Evolutionary conservation across 2,113 vertebrate genomes (phyloP).

Genomic region (Ursus arctos): DNA sequence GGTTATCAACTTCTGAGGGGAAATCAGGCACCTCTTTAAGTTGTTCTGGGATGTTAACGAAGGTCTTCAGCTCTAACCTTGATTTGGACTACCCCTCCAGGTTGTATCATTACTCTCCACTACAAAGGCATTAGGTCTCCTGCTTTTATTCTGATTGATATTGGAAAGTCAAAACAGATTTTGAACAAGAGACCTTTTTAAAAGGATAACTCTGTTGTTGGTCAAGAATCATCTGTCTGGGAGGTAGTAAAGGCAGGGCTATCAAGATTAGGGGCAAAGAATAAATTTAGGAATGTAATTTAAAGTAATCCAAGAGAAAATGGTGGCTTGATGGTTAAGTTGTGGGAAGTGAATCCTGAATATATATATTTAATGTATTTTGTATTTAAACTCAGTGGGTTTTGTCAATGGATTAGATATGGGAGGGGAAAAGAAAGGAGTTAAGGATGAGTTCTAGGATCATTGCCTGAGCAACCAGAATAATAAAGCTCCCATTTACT

Average conservation of each 20-base stretch:
- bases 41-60: background rate
- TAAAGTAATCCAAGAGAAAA: background rate
- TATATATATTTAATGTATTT: background rate
- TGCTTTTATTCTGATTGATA: background rate
- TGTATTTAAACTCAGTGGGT: background rate
- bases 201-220: background rate
- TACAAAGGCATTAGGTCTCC: background rate
- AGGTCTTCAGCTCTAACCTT: background rate
- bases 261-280: background rate
- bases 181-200: background rate
- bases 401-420: background rate
- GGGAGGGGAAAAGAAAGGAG: background rate
- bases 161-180: background rate
- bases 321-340: background rate
- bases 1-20: background rate
- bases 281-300: background rate
- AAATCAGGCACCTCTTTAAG: background rate
- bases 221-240: background rate
- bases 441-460: background rate
- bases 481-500: background rate
- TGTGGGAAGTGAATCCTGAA: background rate
- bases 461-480: background rate
- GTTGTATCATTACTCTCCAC: background rate
- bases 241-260: fast-evolving
- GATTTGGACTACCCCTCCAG: background rate